Percentiles rank a stretch among this genome's conserved stretches.
phyloP scores from a whole-genome alignment of 2,113 vertebrate genomes.

The Tupaia chinensis region DNA sequence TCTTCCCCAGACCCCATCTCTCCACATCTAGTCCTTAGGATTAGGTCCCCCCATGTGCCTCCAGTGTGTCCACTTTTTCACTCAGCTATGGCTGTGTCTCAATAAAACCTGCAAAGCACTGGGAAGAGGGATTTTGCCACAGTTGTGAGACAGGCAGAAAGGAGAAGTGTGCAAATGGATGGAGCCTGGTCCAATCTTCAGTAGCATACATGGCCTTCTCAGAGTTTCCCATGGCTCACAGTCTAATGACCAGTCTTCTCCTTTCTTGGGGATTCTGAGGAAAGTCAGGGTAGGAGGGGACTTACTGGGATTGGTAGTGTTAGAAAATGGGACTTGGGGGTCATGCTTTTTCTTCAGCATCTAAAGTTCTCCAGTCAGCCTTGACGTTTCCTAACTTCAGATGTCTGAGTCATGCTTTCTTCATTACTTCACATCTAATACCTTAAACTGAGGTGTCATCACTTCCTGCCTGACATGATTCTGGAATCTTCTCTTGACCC shows the following conservation, averaged over 20 bases:
- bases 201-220: rapidly evolving
- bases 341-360: not conserved
- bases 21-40: no score
- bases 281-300: not conserved
- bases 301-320: not conserved
- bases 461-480: not conserved
- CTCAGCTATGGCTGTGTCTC: no score
- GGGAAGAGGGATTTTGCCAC: not conserved
- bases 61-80: not conserved
- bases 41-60: rapidly evolving
- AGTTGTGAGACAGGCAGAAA: not conserved
- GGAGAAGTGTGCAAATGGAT: not conserved
- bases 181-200: not conserved
- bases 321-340: not conserved
- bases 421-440: not conserved
- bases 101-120: not conserved
- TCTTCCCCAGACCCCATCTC: no score
- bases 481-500: rapidly evolving
- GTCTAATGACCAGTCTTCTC: rapidly evolving
- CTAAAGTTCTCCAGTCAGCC: not conserved
- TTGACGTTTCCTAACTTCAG: not conserved
- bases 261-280: not conserved
- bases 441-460: not conserved
- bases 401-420: not conserved
- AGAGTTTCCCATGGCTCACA: rapidly evolving